Conservation (phyloP, 2,888 invertebrate species). For the Orthonevra nobilis region DNA sequence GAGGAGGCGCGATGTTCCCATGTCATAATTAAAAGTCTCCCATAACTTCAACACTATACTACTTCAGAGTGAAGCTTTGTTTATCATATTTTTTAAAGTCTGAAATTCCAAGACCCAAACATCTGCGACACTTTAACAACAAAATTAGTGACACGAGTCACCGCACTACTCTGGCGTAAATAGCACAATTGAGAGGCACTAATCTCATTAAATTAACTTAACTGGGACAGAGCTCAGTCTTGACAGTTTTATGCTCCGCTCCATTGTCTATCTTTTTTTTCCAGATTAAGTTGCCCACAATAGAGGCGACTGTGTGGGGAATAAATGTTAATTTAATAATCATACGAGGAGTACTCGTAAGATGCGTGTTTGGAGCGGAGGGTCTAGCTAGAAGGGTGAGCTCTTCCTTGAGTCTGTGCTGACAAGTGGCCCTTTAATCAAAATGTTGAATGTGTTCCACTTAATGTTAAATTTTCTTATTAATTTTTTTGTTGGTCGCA, state of each 20-base stretch:
- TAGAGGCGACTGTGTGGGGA: constrained; percentile 51
- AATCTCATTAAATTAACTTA: constrained; percentile 71
- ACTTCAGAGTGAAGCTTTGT: no score
- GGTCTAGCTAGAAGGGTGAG: constrained; percentile 30
- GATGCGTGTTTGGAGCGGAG: constrained; percentile 53
- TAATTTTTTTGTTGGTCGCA: constrained; percentile 52
- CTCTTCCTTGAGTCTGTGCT: constrained; percentile 11
- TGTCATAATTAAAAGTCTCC: constrained; percentile 10
- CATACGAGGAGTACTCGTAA: constrained; percentile 27
- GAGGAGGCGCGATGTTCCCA: constrained; percentile 29
- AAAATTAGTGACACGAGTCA: constrained; percentile 70
- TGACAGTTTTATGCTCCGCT: constrained; percentile 49
- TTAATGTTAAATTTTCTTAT: constrained; percentile 59
- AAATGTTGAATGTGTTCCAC: constrained; percentile 70
- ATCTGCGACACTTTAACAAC: constrained; percentile 50
- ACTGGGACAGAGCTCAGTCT: constrained; percentile 68
- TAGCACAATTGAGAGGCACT: constrained; percentile 69
- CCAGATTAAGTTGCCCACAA: constrained; percentile 1
- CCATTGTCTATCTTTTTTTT: constrained; percentile 55
- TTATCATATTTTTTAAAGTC: no score
- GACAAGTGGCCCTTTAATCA: constrained; percentile 71
- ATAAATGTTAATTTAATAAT: constrained; percentile 67
- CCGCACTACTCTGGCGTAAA: constrained; percentile 56
- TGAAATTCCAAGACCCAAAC: constrained; percentile 23
- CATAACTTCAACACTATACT: no score